phyloP scores from a whole-genome alignment of 2,113 vertebrate genomes.

The Pelusios castaneus region DNA sequence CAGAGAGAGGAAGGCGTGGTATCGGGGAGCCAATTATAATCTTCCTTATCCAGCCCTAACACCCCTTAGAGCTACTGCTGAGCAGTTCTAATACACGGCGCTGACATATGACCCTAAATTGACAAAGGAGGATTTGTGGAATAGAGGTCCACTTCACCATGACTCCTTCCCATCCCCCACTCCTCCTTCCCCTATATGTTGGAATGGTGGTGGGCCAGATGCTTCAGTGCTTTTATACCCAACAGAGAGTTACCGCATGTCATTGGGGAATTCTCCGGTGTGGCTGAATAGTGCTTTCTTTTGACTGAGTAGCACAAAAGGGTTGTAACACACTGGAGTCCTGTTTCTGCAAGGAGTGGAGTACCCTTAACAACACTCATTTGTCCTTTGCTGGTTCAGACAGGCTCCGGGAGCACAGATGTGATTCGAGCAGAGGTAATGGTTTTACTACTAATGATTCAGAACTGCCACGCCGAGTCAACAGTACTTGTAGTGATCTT shows the following conservation, averaged over 20 bases:
- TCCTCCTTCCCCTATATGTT: neutral
- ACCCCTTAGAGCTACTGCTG: neutral
- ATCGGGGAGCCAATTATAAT: neutral
- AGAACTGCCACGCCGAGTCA: neutral
- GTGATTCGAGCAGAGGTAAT: neutral
- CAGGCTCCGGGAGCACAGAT: neutral
- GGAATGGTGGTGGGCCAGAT: neutral
- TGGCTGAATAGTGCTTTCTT: neutral
- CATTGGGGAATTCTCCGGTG: neutral
- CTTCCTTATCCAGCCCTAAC: neutral
- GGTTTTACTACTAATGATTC: neutral
- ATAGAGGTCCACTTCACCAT: neutral
- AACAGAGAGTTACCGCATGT: neutral
- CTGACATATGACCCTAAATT: neutral
- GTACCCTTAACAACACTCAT: neutral
- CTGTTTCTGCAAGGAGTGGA: neutral
- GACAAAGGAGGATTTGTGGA: neutral
- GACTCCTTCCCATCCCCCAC: neutral
- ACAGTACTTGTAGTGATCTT: neutral
- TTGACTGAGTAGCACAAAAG: neutral
- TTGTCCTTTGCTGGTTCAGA: neutral
- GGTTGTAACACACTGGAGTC: neutral
- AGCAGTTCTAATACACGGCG: neutral
- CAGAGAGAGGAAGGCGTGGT: neutral
- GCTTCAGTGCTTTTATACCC: neutral